phyloP scores from a whole-genome alignment of 2,888 invertebrate species.

The Mesorhabditis spiculigera region DNA sequence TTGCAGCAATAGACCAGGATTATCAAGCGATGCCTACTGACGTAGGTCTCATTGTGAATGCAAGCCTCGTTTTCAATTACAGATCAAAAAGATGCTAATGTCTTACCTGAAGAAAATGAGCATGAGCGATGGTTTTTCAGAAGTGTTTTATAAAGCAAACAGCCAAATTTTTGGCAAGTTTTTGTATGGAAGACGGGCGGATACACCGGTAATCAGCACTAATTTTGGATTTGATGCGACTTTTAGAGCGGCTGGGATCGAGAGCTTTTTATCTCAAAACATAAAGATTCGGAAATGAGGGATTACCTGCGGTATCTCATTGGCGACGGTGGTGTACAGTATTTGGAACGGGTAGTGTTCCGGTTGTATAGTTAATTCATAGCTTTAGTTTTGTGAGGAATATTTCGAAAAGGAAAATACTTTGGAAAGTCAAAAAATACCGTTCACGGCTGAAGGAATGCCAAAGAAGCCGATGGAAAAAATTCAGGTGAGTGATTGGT shows the following conservation, averaged over 20 bases:
- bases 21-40: background rate
- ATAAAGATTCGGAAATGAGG: constrained; percentile 21
- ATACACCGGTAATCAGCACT: constrained; percentile 14
- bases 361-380: too few relatives aligned
- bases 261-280: constrained; percentile 34
- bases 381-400: too few relatives aligned
- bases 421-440: too few relatives aligned
- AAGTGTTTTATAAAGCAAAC: constrained; percentile 84
- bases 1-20: constrained; percentile 85
- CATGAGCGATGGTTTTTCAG: constrained; percentile 82
- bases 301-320: constrained; percentile 34
- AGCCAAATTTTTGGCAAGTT: constrained; percentile 92
- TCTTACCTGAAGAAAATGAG: constrained; percentile 74
- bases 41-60: background rate
- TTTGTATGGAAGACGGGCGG: constrained; percentile 61
- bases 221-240: background rate
- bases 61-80: background rate
- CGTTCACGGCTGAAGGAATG: too few relatives aligned
- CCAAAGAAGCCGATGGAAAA: too few relatives aligned
- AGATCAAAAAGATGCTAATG: constrained; percentile 73
- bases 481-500: too few relatives aligned
- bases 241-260: constrained; percentile 26
- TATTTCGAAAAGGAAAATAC: too few relatives aligned
- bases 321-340: constrained; percentile 51
- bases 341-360: constrained; percentile 51